Percentiles rank a stretch among this genome's conserved stretches.
phyloP scores from a whole-genome alignment of 1,140 invertebrate genomes.

The Nasonia vitripennis region DNA sequence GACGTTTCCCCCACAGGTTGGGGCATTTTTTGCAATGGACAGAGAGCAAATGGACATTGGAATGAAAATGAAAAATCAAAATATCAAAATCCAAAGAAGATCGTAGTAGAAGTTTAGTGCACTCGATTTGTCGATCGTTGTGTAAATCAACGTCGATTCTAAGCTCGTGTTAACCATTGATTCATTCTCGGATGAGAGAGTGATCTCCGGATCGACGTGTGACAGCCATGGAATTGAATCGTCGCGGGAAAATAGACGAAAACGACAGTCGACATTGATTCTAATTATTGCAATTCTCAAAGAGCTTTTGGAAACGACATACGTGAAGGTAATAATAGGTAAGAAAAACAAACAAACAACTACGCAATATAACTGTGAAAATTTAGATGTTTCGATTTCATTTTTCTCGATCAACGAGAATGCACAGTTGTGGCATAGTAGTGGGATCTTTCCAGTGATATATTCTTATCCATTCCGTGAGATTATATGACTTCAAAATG shows the following conservation, averaged over 20 bases:
- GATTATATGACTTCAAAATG: too few relatives aligned
- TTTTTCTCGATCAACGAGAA: too few relatives aligned
- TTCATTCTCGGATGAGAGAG: constrained; percentile 62
- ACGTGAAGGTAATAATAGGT: background rate
- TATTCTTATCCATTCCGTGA: too few relatives aligned
- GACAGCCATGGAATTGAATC: constrained; percentile 11
- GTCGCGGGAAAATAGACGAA: background rate
- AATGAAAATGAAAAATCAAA: too few relatives aligned
- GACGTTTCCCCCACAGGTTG: too few relatives aligned
- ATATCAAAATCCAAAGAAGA: background rate
- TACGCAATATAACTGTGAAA: too few relatives aligned
- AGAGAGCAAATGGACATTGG: too few relatives aligned
- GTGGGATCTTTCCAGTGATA: background rate
- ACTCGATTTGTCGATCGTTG: constrained; percentile 36
- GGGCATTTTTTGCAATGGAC: too few relatives aligned
- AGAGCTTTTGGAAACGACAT: background rate
- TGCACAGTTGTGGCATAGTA: too few relatives aligned
- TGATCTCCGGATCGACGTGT: background rate
- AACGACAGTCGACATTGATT: background rate
- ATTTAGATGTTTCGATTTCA: too few relatives aligned
- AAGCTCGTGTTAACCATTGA: constrained; percentile 66
- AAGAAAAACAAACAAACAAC: too few relatives aligned
- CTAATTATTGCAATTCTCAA: background rate
- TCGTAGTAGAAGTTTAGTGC: background rate
- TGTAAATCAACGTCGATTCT: constrained; percentile 70